phyloP scores from a whole-genome alignment of 2,113 vertebrate species.

The Tragulus kanchil region DNA sequence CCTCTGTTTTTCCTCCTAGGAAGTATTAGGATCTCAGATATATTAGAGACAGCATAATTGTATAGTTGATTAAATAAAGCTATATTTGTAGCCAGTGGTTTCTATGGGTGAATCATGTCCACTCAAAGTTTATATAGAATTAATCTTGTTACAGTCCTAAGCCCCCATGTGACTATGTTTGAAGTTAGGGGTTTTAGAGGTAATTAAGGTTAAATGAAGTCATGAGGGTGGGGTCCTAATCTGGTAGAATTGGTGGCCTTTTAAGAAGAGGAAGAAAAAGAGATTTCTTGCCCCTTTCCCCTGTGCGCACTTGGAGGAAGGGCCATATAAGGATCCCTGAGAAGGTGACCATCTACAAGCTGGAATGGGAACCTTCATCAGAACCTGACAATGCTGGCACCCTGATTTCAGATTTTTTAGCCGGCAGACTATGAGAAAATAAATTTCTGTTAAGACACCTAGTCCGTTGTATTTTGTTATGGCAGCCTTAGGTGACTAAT shows the following conservation, averaged over 20 bases:
- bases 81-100: neutral
- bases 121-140: neutral
- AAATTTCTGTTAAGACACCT: neutral
- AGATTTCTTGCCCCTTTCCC: neutral
- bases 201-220: neutral
- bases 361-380: neutral
- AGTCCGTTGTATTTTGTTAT: neutral
- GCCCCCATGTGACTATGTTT: neutral
- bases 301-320: neutral
- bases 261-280: neutral
- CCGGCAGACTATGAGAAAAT: neutral
- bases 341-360: neutral
- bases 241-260: neutral
- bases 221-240: neutral
- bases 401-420: conserved; percentile 1
- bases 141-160: neutral
- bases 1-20: neutral
- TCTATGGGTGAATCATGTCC: neutral
- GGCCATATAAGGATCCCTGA: neutral
- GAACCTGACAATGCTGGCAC: neutral
- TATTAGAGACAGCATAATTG: neutral
- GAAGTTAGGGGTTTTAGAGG: conserved; percentile 1
- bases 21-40: neutral
- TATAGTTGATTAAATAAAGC: neutral
- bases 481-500: neutral